Evolutionary conservation across 2,797 vertebrate species (phyloP), one percentile per base, ranked within the genome.

Genomic region (Lates japonicus): DNA sequence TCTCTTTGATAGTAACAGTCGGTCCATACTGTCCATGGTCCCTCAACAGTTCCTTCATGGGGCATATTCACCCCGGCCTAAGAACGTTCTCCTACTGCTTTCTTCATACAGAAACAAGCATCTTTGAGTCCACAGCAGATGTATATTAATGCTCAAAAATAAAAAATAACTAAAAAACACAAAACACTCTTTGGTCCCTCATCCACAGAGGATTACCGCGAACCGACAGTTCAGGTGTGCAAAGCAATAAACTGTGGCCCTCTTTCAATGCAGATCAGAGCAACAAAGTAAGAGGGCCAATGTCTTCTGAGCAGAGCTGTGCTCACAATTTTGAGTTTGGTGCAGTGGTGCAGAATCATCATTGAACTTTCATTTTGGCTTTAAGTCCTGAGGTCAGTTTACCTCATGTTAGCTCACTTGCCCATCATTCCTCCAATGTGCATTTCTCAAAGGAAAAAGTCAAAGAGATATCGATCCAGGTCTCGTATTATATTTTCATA

Each of bases 51-150:
- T 95, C 93, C 92, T 95, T 93, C 93, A 83, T 68, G 57, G 87
- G 85, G 85, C 20, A 19, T 37, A 74, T 82, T 76, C 48, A 74
- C 87, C 88, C 91, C 83, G 19, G 62, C 82, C 87, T 88, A 89
- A 85, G 80, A 87, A 92, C 91, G 88, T 83, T 82, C 76, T 88
- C 84, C 69, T 81, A 92, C 87, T 90, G 80, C 85, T 90, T 92
- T 95, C 93, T 95, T 95, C 90, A 93, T 91, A 87, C 91, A 85
- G 60, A 92, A 85, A 94, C 79, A 92, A 85, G 68, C 87, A 85
- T 91, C 88, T 91, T 93, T 93, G 89, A 93, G 95, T 97, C 96
- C 96, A 95, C 95, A 95, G 96, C 96, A 97, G 96, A 96, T 96
- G 91, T 90, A 92, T 92, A 95, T 91, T 95, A 92, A 94, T 89